Evolutionary conservation across 2,113 vertebrate species (phyloP).

Genomic region (Trogon melanurus): DNA sequence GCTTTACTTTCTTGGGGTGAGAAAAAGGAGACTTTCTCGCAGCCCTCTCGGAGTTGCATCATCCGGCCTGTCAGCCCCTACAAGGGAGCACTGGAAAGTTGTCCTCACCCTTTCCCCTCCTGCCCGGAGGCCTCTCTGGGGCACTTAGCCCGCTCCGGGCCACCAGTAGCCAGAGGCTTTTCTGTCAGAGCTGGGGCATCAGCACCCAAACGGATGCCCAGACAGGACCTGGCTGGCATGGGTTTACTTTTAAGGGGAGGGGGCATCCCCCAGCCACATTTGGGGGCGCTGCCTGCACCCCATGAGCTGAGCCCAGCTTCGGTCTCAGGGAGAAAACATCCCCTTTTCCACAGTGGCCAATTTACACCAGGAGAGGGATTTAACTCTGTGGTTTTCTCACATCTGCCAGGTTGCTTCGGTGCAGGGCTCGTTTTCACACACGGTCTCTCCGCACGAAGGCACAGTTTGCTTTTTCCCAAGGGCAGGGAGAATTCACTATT

Average conservation of each 20-base stretch:
- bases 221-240: background rate
- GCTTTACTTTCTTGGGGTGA: background rate
- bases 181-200: background rate
- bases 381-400: background rate
- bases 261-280: accelerated
- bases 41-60: slow-evolving; percentile 15
- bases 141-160: background rate
- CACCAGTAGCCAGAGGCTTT: background rate
- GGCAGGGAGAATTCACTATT: background rate
- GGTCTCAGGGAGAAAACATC: background rate
- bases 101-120: background rate
- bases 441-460: background rate
- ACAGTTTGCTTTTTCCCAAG: background rate
- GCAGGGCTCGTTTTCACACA: background rate
- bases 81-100: slow-evolving; percentile 25
- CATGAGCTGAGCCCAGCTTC: background rate
- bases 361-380: background rate
- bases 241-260: too few species aligned
- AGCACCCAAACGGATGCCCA: accelerated
- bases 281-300: background rate
- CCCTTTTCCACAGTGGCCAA: background rate
- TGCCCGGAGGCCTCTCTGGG: background rate
- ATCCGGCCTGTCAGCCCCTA: slow-evolving; percentile 6
- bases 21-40: slow-evolving; percentile 14
- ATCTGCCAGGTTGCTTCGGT: background rate